phyloP scores from a whole-genome alignment of 2,113 vertebrate species.

The Nycticorax nycticorax region DNA sequence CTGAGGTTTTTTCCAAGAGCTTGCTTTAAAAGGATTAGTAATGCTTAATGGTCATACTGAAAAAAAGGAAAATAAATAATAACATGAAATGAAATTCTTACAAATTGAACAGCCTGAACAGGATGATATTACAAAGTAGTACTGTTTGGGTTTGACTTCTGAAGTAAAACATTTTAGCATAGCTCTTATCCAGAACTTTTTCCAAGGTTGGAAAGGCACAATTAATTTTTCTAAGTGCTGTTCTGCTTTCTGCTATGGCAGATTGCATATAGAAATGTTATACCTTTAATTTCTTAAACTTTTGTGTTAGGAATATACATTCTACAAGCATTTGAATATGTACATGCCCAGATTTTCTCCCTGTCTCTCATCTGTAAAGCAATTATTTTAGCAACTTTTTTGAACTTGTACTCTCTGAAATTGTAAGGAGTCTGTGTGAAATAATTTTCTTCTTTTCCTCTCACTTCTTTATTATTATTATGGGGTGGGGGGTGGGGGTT shows the following conservation, averaged over 20 bases:
- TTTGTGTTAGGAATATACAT: not conserved
- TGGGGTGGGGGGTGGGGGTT: no score
- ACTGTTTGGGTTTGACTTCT: not conserved
- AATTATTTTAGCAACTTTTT: not conserved
- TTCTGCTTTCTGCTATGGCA: not conserved
- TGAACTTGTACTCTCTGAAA: accelerated
- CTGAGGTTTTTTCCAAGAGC: not conserved
- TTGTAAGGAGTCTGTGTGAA: not conserved
- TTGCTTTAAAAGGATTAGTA: not conserved
- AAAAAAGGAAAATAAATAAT: not conserved
- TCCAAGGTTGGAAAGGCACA: not conserved
- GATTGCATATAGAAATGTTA: not conserved
- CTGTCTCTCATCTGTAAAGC: not conserved
- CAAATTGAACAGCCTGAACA: not conserved
- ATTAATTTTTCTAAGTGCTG: not conserved
- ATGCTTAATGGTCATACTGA: not conserved
- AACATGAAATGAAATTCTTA: not conserved
- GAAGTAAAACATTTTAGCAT: not conserved
- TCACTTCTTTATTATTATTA: no score
- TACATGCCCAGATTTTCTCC: not conserved
- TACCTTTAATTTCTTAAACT: not conserved
- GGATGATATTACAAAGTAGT: not conserved
- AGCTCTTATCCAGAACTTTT: not conserved
- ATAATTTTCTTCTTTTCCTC: not conserved
- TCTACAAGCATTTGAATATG: not conserved